Base-by-base conservation (phyloP, 2,888 invertebrate genomes). In the Brachypalpus laphriformis region DNA sequence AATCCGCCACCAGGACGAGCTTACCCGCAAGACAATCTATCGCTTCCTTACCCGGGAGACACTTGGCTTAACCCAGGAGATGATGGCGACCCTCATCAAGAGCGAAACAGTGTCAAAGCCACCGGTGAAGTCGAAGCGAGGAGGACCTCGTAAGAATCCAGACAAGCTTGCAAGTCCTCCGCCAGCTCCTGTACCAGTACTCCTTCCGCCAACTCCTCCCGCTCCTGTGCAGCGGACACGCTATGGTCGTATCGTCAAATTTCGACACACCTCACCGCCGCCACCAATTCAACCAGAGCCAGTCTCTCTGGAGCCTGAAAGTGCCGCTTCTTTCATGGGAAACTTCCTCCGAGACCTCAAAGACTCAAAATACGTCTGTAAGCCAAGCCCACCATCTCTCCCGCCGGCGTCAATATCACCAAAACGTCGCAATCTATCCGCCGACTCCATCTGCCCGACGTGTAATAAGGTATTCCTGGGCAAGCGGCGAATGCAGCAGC, bases 391-490 rank as follows among this genome's bases (percentile, higher is more conserved):
- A 28, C 6, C 28, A 0, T 7, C 4, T 2, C 6, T 11, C n/a
- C 7, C 56, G 5, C 4, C n/a, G n/a, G n/a, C 40, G 11, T 34
- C 54, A 1, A 45, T 76, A 6, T 49, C 70, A 37, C 22, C 59
- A 16, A 86, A 76, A 11, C 88, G 87, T 42, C 87, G 90, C 16
- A 88, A 89, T 45, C 85, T 91, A 14, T 89, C 91, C 25, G 88
- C 88, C 0, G 89, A 90, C 37, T 89, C 90, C 4, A 89, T 89
- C 70, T 92, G 91, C 56, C 91, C 90, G 0, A 90, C 89, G 3
- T 92, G 91, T 80, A 89, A 90, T 20, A 92, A 92, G 87, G 90
- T 92, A 7, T 92, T 92, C 75, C 82, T 92, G 45, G 92, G 92
- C 0, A 87, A 86, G 18, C 89, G 89, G 37, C 89, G 91, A 2